Base-by-base conservation (phyloP, 2,113 vertebrate species). In the Actenoides hombroni region DNA sequence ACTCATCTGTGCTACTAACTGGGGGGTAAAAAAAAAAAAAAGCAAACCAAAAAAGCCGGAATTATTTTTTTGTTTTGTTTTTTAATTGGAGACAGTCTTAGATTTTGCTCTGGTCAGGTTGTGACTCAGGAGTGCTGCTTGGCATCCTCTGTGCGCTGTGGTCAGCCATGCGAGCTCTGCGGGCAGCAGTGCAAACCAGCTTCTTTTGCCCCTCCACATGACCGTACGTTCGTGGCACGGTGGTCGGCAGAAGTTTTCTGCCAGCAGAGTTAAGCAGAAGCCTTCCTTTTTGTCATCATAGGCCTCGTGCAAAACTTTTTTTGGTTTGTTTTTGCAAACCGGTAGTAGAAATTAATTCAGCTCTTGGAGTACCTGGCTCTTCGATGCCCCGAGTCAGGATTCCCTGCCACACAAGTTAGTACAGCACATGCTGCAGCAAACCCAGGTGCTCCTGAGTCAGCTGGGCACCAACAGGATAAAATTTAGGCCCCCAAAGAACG, bases 191-290 rank as follows among this genome's bases (percentile, higher is more conserved):
- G 3, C 42, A 29, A 26, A 89, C 64, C 83, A 63, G 48, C 49
- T 56, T 39, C 53, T 77, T 69, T 82, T 49, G 35, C 31, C 33
- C 35, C 33, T 76, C 81, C 19, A 3, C 2, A 2, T 20, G 48
- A n/a, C 80, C 4, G 1, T 48, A 1, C 8, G 0, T 6, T 37
- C 46, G 14, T 5, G 3, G n/a, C 31, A 6, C 5, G 0, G 35
- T 39, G 48, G 29, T 24, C 49, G 70, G 70, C 65, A 53, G 53
- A 51, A 56, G 16, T 29, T 82, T 42, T 75, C 48, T n/a, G 53
- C 64, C 39, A 19, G 59, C 86, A 74, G 56, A 1, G 8, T 63
- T 29, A 48, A 73, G 35, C 33, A n/a, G 31, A 79, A 85, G 33
- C 11, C 54, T 84, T 88, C 75, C 18, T 42, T 94, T 90, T 82